Evolutionary conservation across 1,140 invertebrate genomes (phyloP), one percentile per base, ranked within the genome.

Genomic region (Macrocentrus cingulum): DNA sequence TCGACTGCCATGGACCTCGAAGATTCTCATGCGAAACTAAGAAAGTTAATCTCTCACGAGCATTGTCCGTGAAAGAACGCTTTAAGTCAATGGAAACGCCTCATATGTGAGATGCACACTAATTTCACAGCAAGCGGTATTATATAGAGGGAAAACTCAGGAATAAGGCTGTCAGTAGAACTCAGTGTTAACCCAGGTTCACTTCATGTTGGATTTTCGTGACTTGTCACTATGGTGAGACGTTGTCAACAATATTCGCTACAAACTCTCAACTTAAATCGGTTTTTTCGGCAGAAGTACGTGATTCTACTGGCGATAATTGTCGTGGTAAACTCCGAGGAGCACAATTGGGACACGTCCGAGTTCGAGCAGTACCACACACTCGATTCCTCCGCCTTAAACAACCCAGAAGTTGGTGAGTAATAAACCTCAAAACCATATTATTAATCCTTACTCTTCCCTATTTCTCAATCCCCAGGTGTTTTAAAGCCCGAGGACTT

Each of bases 61-160:
- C 42, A 56, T 13, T 56, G 22, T 22, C 32, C 15, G 18, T 34
- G 48, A 51, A 37, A 37, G 23, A 36, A 25, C 34, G 13, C 4
- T 11, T 36, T 19, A 3, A 15, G 9, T 8, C 29, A n/a, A 11
- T 20, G 11, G 7, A 20, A 5, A 25, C n/a, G 25, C 34, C 29
- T 55, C 44, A 13, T 44, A 22, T 54, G 32, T 32, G 36, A 57
- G 23, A 57, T 56, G 42, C 56, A 62, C 45, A 56, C 37, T 45
- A 51, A 39, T 39, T 55, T 51, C n/a, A n/a, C 39, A 58, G 61
- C 49, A 37, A 62, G 56, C 48, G n/a, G 56, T 62, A 62, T 59
- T 62, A 62, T 59, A 62, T 62, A 62, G 61, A 23, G 46, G 61
- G 42, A 55, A 62, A 59, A 50, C 42, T 25, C 23, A 29, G 9